Conservation (phyloP, 2,888 invertebrate genomes). For the Actias luna region DNA sequence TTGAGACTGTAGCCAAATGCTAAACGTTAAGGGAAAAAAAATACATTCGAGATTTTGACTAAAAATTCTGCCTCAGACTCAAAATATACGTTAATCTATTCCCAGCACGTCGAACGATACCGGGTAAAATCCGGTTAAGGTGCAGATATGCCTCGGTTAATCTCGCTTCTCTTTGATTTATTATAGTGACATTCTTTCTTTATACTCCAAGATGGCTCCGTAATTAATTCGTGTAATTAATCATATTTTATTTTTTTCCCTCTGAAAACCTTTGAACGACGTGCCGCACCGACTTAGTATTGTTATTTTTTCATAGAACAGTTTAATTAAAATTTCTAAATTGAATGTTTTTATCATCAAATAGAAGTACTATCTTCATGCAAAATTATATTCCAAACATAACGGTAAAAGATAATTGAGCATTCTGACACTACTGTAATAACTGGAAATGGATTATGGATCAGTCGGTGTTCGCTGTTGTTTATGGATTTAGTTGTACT, state of each 20-base stretch:
- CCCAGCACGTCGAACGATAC: slow-evolving; percentile 67
- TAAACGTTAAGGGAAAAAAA: too few relatives aligned
- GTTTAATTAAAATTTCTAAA: too few relatives aligned
- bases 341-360: neutral
- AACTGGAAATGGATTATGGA: too few relatives aligned
- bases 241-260: slow-evolving; percentile 23
- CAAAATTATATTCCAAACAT: too few relatives aligned
- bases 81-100: slow-evolving; percentile 67
- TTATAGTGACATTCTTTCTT: slow-evolving; percentile 52
- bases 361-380: too few relatives aligned
- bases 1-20: too few relatives aligned
- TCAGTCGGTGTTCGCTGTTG: too few relatives aligned
- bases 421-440: too few relatives aligned
- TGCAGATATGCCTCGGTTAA: slow-evolving; percentile 74
- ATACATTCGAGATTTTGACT: slow-evolving; percentile 24
- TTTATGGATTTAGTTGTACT: too few relatives aligned
- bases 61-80: slow-evolving; percentile 39
- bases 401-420: too few relatives aligned
- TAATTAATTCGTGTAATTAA: slow-evolving; percentile 40
- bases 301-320: too few relatives aligned
- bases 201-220: slow-evolving; percentile 37
- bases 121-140: slow-evolving; percentile 74
- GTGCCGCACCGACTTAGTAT: slow-evolving; percentile 17
- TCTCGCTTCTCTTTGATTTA: slow-evolving; percentile 70
- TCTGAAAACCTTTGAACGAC: slow-evolving; percentile 11